Base-by-base conservation (phyloP, 2,113 vertebrate species). In the Ictidomys tridecemlineatus region DNA sequence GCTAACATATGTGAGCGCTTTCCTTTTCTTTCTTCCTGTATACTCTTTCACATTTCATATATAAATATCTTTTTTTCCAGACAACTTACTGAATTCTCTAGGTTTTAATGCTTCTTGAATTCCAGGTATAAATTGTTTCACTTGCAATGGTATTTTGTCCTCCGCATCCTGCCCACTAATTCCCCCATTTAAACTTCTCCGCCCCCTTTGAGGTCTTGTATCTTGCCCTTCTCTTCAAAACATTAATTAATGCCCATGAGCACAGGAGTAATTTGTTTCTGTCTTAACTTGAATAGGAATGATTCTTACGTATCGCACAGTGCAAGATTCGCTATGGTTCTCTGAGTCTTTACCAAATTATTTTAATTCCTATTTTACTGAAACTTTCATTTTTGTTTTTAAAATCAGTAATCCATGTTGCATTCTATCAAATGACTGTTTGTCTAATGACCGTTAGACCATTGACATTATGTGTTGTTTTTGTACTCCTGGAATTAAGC, bases 81-180 rank as follows among this genome's bases (percentile, higher is more conserved):
- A 91, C 11, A 61, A 45, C 22, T 53, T 83, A 34, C 48, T 85
- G n/a, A 82, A 63, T 85, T 82, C 67, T 80, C 30, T 58, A 70
- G 17, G 51, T 93, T 89, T 93, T 76, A 78, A 32, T 58, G 26
- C 89, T 69, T 73, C 42, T 45, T 32, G 18, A 67, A 80, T 93
- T 90, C 80, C 28, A 93, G 80, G 48, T 61, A 32, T n/a, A 53
- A 87, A 37, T 91, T 17, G 42, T 77, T 94, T 76, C 42, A 67
- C 56, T 39, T 32, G 76, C 74, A 37, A 73, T 72, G 42, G 51
- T 87, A 20, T 45, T 87, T 82, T 82, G 42, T 92, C 26, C 37
- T 42, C 20, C 2, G 1, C 32, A 4, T 0, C 18, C 39, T 22
- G 45, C 51, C 22, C 20, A 18, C 18, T 18, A 26, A 26, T 9